These are phyloP conservation scores for Willowsia nigromaculata DNA, from an alignment of 2,888 invertebrate species.

Conservation along the genomic window DNA sequence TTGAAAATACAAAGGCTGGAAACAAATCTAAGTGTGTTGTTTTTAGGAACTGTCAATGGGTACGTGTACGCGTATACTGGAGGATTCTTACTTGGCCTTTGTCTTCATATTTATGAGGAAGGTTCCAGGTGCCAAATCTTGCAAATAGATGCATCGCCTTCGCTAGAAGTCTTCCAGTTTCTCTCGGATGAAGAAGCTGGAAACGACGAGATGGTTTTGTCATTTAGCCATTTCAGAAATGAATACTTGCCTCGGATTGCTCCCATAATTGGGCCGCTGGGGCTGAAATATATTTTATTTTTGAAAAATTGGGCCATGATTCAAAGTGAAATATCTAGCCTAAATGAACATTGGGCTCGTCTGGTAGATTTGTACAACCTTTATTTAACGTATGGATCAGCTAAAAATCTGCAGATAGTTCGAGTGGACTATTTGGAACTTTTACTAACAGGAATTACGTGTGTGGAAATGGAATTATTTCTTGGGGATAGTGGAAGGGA, in stretches of 20 bases:
- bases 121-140: constrained; percentile 39
- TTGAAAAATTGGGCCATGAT: constrained; percentile 75
- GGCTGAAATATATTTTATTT: constrained; percentile 75
- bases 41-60: constrained; percentile 89
- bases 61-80: constrained; percentile 80
- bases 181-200: constrained; percentile 60
- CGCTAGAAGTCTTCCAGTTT: constrained; percentile 73
- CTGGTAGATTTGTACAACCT: constrained; percentile 74
- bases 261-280: constrained; percentile 74
- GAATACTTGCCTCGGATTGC: constrained; percentile 70
- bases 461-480: constrained; percentile 78
- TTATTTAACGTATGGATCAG: constrained; percentile 76
- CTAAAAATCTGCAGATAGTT: constrained; percentile 67
- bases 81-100: constrained; percentile 74
- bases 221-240: constrained; percentile 70
- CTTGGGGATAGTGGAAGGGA: constrained; percentile 76
- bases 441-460: constrained; percentile 74
- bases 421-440: constrained; percentile 76
- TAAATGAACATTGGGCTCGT: constrained; percentile 76
- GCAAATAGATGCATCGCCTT: constrained; percentile 69
- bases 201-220: constrained; percentile 64
- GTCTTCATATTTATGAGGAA: constrained; percentile 58
- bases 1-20: constrained; percentile 75
- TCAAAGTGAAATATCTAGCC: constrained; percentile 73
- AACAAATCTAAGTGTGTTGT: constrained; percentile 85